Evolutionary conservation across 2,113 vertebrate genomes (phyloP), one percentile per base, ranked within the genome.

Genomic region (Peromyscus californicus): DNA sequence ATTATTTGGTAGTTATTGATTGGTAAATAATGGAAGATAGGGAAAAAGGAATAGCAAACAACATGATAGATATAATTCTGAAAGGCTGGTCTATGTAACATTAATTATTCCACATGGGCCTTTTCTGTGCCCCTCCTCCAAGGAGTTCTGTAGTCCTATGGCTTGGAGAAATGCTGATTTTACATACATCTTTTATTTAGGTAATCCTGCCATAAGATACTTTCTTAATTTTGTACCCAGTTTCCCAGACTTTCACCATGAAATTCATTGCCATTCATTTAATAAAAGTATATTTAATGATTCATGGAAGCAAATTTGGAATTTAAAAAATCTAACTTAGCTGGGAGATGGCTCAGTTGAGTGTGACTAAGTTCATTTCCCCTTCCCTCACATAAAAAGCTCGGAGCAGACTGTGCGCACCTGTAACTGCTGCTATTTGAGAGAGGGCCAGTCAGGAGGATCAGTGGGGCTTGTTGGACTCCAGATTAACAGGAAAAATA

Each of bases 1-100:
- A 78, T 89, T 80, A 89, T 65, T 84, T 94, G 78, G 45, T 94
- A 82, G 59, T 75, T 85, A 78, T 13, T 92, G 42, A n/a, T 51
- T 83, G 42, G 26, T 74, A 92, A 87, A 63, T 54, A 67, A 36
- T 75, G 26, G 57, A 16, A 94, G 45, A n/a, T 63, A 42, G 91
- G 4, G 22, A 82, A 74, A 93, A 83, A 17, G 4, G 12, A 61
- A n/a, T 74, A 42, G 57, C 48, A 51, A 76, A 21, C 11, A 83
- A 26, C n/a, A 57, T 63, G 63, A 87, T 51, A 79, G 48, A 59
- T 83, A 15, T 15, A 51, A 70, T 74, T 5, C 33, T 59, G 86
- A 13, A 48, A 61, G 39, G 61, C 13, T 90, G 19, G 1, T 57
- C 39, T 89, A 0, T 84, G 45, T 36, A 48, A 70, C 48, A 31